A percentile compares a stretch with the other conserved stretches of the same genome.
phyloP scores from a whole-genome alignment of 1,140 invertebrate species.

The Drosophila nikananu region DNA sequence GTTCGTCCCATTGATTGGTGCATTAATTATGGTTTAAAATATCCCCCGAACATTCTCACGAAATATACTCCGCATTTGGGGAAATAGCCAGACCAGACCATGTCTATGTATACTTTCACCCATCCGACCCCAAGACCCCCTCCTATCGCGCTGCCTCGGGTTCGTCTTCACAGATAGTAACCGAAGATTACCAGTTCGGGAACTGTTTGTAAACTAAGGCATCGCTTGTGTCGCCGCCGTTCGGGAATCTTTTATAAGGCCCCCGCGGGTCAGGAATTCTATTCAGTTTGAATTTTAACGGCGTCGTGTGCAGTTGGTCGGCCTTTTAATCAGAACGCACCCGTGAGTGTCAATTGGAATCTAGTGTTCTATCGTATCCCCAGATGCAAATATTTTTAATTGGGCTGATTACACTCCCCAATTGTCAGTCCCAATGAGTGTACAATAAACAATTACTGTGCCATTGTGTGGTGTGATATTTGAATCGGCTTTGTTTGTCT shows the following conservation, averaged over 20 bases:
- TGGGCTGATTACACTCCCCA: slow-evolving; percentile 19
- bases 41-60: neutral
- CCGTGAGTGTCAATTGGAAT: slow-evolving; percentile 47
- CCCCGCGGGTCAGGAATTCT: slow-evolving; percentile 21
- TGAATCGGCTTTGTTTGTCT: slow-evolving; percentile 14
- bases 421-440: slow-evolving; percentile 5
- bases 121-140: neutral
- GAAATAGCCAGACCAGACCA: slow-evolving; percentile 3
- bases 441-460: slow-evolving; percentile 16
- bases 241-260: slow-evolving; percentile 60
- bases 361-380: slow-evolving; percentile 21
- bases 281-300: slow-evolving; percentile 68
- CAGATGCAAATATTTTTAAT: slow-evolving; percentile 44
- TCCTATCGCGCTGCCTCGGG: slow-evolving; percentile 4
- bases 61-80: slow-evolving; percentile 1
- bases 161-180: slow-evolving; percentile 22
- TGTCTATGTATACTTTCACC: slow-evolving; percentile 15
- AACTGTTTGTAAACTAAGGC: slow-evolving; percentile 4
- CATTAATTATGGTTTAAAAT: neutral
- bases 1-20: slow-evolving; percentile 24
- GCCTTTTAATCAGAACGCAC: neutral
- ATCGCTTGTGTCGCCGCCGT: slow-evolving; percentile 8
- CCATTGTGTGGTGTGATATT: slow-evolving; percentile 30
- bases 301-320: slow-evolving; percentile 50
- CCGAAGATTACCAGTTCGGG: slow-evolving; percentile 38